Evolutionary conservation across 2,797 vertebrate genomes (phyloP).

Genomic region (Trachops cirrhosus): DNA sequence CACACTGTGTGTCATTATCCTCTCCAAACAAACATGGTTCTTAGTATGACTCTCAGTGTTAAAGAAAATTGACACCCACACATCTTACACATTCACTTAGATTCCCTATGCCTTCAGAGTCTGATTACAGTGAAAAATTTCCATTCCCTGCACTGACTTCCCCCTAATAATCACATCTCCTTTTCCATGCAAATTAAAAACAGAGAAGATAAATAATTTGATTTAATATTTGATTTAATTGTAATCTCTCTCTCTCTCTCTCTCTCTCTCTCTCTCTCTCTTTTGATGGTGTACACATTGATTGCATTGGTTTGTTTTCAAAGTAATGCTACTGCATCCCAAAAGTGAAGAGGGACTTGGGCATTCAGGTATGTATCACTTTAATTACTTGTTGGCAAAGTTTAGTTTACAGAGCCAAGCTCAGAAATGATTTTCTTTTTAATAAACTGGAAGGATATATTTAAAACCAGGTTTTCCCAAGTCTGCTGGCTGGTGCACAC

Average conservation of each 20-base stretch:
- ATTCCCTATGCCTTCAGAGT: neutral
- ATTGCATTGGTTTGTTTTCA: slow-evolving; percentile 3
- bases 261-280: neutral
- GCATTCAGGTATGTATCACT: neutral
- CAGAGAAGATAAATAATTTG: neutral
- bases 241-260: neutral
- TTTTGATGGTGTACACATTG: neutral
- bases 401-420: neutral
- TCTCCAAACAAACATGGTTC: neutral
- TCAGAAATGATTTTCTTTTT: slow-evolving; percentile 13
- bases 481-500: neutral
- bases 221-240: neutral
- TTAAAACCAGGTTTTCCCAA: neutral
- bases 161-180: neutral
- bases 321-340: neutral
- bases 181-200: neutral
- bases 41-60: neutral
- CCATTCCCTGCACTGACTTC: neutral
- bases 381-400: neutral
- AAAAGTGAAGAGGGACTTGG: neutral
- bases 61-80: neutral
- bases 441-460: neutral
- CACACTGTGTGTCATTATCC: neutral
- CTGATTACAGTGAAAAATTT: neutral
- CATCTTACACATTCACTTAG: neutral